Evolutionary conservation across 1,140 invertebrate species (phyloP), one percentile per base, ranked within the genome.

Genomic region (Drosophila obscura): DNA sequence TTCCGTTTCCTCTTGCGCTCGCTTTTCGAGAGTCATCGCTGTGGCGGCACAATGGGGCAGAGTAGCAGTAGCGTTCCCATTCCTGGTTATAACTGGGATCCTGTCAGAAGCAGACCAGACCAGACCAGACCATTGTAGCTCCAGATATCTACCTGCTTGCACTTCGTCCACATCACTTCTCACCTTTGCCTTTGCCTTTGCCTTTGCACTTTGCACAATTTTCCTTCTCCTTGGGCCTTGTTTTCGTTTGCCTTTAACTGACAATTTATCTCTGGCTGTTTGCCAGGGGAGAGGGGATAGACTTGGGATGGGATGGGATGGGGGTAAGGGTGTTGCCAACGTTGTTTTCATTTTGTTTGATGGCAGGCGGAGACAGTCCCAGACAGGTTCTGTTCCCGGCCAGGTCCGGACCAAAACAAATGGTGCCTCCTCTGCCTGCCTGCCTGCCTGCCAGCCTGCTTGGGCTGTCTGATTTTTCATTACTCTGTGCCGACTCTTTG

Each of bases 211-310:
- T 77, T 82, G 83, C 83, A 87, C 83, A 88, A 88, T 83, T 88
- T 88, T 72, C 73, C 63, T 60, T 79, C 79, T 74, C 11, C 61
- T 62, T 58, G 11, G 50, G 50, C 43, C 72, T 59, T 74, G 60
- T 72, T 76, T 64, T 66, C 46, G 55, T 68, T 46, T 82, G 46
- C 52, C 79, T 82, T 82, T 74, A 85, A 85, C 83, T 88, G 76
- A 88, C 84, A 88, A 89, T 88, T 88, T 88, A 88, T 87, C 83
- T 87, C 71, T 60, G 61, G 50, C 13, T 77, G 75, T 77, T 77
- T 77, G 73, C 45, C 55, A 77, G 41, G 56, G 59, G 41, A 66
- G 35, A 35, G 58, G 49, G 31, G 8, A 13, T 7, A n/a, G 46
- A 50, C 41, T 22, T 45, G 50, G 49, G 26, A 22, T 16, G 49